Base-by-base conservation (phyloP, 2,113 vertebrate genomes). In the Bungarus multicinctus region DNA sequence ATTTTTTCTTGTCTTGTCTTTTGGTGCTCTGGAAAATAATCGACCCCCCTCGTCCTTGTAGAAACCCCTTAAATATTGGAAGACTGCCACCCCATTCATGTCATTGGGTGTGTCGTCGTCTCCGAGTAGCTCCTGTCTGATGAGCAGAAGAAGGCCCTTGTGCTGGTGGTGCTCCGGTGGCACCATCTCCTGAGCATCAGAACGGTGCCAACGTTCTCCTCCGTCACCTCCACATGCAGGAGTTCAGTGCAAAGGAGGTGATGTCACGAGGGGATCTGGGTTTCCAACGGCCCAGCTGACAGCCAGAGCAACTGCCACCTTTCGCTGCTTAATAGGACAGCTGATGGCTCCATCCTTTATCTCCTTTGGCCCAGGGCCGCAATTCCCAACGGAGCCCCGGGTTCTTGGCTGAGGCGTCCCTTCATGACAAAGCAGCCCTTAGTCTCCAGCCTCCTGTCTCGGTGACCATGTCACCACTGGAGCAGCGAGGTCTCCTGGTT, bases 401-500 rank as follows among this genome's bases (percentile, higher is more conserved):
- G 96, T 95, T 96, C 94, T 94, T 94, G 90, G 53, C 81, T n/a
- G 57, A 95, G 97, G 96, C 95, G 96, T 96, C 94, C 96, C 94
- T 97, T 96, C 96, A 95, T 97, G 96, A 95, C 91, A 95, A 96
- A 93, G 92, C 54, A 94, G 95, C 96, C 95, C 94, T 97, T 95
- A 94, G 97, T 95, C 96, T 96, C 92, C 97, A 95, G 97, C 92
- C 88, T 95, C 97, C 97, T 95, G 97, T 96, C 97, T 98, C 97
- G 98, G 97, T 98, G 96, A 97, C 94, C 95, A 98, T 98, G 98
- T 98, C 98, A 98, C 97, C 96, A 94, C 91, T 39, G 96, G 95
- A 96, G 97, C 97, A 97, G 96, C 95, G 95, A 55, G 98, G 98
- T 98, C 98, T 98, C 96, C 97, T 97, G 96, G 97, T 98, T 98